Base-by-base conservation (phyloP, 1,140 invertebrate genomes). In the Calycopis cecrops region DNA sequence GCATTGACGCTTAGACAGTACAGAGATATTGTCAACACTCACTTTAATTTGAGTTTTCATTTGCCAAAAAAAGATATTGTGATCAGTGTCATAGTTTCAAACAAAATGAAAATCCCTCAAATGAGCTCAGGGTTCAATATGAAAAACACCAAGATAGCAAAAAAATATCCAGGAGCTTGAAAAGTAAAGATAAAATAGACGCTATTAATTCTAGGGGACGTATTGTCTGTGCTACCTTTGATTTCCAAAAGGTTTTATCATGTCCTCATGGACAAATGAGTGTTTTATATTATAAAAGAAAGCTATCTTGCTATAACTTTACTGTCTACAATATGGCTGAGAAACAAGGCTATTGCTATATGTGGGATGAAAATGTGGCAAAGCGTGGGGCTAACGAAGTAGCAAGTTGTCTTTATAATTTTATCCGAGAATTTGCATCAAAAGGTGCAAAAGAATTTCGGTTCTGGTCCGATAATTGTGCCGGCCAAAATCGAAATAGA, bases 31-130 rank as follows among this genome's bases (percentile, higher is more conserved):
- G 53, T 60, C 0, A 55, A 55, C 11, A 40, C n/a, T 16, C 37
- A 62, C 18, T 62, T 62, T 50, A 62, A 62, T 48, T n/a, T 62
- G 1, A 51, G 34, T 11, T 52, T 62, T 34, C 44, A 61, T 35
- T 21, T 48, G 3, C 59, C 54, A 10, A 56, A 61, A 57, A 61
- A 61, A 40, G 59, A 61, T 53, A 11, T 11, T 57, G 60, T 33
- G 52, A 62, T 40, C 14, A 35, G 0, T 62, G 60, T 37, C 57
- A 59, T 38, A 16, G 14, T 10, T n/a, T n/a, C 52, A 18, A 47
- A 44, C 51, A 28, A 21, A 55, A 58, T 21, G 35, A 6, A 38
- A 34, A 7, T 14, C 35, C n/a, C 8, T 9, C 3, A 58, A 52
- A 12, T 33, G 17, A 17, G 6, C 12, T 11, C n/a, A 52, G 12